Evolutionary conservation across 2,113 vertebrate species (phyloP).

Genomic region (Neolamprologus tretocephalus): DNA sequence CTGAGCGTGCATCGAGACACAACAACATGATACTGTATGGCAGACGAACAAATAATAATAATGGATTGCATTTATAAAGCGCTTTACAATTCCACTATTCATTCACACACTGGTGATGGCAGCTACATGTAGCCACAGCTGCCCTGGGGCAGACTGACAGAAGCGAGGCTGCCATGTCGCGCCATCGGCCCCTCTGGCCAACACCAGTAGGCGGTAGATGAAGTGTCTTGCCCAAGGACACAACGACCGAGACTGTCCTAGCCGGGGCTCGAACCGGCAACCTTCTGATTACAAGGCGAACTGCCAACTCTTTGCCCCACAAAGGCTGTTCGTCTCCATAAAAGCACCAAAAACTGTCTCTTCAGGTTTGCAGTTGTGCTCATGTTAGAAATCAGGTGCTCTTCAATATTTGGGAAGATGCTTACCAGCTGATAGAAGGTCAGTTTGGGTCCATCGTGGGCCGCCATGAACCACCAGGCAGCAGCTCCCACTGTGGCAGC

Average conservation of each 20-base stretch:
- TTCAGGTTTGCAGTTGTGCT: background rate
- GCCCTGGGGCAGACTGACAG: background rate
- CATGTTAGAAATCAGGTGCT: background rate
- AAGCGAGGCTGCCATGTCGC: accelerated
- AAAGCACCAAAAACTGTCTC: background rate
- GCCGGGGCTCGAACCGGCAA: background rate
- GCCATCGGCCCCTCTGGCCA: accelerated
- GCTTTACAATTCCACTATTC: accelerated
- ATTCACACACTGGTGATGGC: background rate
- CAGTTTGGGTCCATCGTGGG: constrained; percentile 73
- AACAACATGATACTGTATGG: background rate
- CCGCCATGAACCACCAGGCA: constrained; percentile 79
- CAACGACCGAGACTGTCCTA: accelerated
- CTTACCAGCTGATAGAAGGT: constrained; percentile 73
- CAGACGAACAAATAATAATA: background rate
- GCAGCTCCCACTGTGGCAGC: constrained; percentile 75
- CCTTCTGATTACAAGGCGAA: accelerated
- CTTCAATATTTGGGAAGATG: background rate
- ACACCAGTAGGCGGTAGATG: accelerated
- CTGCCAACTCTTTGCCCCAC: accelerated
- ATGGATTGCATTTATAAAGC: accelerated
- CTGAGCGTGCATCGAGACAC: background rate
- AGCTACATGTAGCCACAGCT: background rate
- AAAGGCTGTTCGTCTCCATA: background rate
- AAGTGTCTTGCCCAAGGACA: background rate